phyloP scores from a whole-genome alignment of 1,140 invertebrate genomes.

The Anastrepha ludens region DNA sequence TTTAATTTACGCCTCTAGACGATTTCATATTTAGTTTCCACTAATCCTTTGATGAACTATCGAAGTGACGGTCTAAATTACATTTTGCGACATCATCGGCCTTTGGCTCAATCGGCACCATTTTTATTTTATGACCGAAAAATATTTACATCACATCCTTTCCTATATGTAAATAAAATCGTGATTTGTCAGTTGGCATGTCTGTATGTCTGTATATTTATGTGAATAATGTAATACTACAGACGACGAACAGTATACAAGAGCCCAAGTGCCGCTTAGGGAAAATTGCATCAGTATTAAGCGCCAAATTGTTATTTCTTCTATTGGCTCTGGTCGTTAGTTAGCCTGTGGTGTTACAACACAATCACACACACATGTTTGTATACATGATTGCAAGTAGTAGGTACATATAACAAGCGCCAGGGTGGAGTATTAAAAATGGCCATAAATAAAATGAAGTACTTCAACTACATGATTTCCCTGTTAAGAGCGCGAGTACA shows the following conservation, averaged over 20 bases:
- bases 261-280: slow-evolving; percentile 28
- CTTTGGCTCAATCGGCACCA: neutral
- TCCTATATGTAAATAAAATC: neutral
- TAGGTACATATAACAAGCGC: slow-evolving; percentile 1
- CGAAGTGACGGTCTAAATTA: no score
- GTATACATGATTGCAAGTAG: neutral
- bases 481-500: slow-evolving; percentile 63
- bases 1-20: no score
- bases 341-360: neutral
- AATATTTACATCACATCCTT: neutral
- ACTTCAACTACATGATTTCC: slow-evolving; percentile 74
- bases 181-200: neutral
- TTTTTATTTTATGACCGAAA: neutral
- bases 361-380: neutral
- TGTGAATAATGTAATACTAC: neutral
- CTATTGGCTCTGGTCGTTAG: neutral
- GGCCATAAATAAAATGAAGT: slow-evolving; percentile 74
- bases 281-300: slow-evolving; percentile 56
- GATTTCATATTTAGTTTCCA: no score
- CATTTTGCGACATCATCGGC: neutral
- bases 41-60: no score
- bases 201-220: neutral
- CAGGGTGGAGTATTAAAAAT: slow-evolving; percentile 69
- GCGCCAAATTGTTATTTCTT: slow-evolving; percentile 48
- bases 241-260: neutral